Evolutionary conservation across 2,888 invertebrate species (phyloP).

Genomic region (Ectemnius lituratus): DNA sequence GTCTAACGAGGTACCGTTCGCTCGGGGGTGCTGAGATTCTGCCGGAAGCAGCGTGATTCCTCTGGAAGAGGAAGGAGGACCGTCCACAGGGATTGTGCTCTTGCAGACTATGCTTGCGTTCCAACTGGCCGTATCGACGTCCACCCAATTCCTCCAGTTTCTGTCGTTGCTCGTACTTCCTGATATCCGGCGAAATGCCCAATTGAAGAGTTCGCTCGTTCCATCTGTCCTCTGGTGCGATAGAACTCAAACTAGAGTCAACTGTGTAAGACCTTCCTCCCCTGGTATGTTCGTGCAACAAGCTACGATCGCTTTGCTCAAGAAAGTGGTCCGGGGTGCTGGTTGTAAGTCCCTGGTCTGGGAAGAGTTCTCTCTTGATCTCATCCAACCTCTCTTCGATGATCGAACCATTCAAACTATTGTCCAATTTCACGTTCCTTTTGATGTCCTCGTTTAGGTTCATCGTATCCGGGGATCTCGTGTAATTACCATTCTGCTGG

Average conservation of each 20-base stretch:
- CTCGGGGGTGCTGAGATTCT: conserved; percentile 72
- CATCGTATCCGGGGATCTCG: conserved; percentile 73
- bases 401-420: conserved; percentile 70
- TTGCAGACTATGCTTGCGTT: conserved; percentile 73
- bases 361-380: conserved; percentile 72
- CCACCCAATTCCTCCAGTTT: conserved; percentile 41
- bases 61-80: conserved; percentile 55
- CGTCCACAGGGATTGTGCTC: conserved; percentile 61
- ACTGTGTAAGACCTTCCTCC: conserved; percentile 59
- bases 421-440: conserved; percentile 71
- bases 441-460: conserved; percentile 74
- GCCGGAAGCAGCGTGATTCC: conserved; percentile 71
- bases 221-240: conserved; percentile 69
- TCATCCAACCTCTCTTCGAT: conserved; percentile 72
- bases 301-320: conserved; percentile 54
- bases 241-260: conserved; percentile 67
- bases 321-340: conserved; percentile 72
- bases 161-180: conserved; percentile 65
- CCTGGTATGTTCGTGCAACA: conserved; percentile 50
- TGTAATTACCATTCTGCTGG: conserved; percentile 74
- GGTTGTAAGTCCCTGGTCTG: conserved; percentile 68
- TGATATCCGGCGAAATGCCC: conserved; percentile 56
- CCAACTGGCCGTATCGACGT: conserved; percentile 58
- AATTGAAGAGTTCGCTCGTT: conserved; percentile 56
- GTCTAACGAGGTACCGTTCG: conserved; percentile 68